Evolutionary conservation across 1,140 invertebrate genomes (phyloP), one percentile per base, ranked within the genome.

Genomic region (Megalonaias nervosa): DNA sequence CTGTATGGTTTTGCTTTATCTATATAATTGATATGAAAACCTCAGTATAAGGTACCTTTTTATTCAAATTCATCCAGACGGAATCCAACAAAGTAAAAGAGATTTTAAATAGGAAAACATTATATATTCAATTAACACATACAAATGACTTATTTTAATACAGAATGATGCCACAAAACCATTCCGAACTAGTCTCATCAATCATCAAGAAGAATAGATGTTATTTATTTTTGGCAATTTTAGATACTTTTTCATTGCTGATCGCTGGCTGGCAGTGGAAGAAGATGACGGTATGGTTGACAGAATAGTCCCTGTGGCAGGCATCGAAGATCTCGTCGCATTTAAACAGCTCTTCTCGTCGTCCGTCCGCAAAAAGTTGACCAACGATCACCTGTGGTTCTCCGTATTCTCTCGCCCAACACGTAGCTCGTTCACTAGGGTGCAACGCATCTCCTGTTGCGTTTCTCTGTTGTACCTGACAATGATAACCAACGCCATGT

Each of bases 341-440:
- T 91, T 91, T 81, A 88, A 88, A 77, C 90, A 91, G 66, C 87
- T 91, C 38, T 91, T 91, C 81, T 85, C 86, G 14, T 87, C 88
- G 12, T 90, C 90, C 17, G 85, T 91, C 21, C 84, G 90, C 38
- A 91, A 91, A 80, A 91, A 91, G 79, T 81, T 91, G 31, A 87
- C 88, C 48, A 90, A 90, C 79, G 90, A 90, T 58, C 91, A 92
- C 79, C 75, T 91, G 15, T 92, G 91, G 91, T 75, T 89, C 23
- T 89, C 87, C 14, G 80, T 89, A 1, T 75, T 89, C 19, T 77
- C 73, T n/a, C 74, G 87, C 15, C 88, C 88, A 16, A 77, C 77
- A 0, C 72, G 80, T 38, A 88, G 87, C 68, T 71, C 71, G 0
- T 89, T 89, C 77, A 87, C 86, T 0, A 79, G 88, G 48, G 77